phyloP scores from a whole-genome alignment of 2,888 invertebrate genomes.

The Luperina nickerlii region DNA sequence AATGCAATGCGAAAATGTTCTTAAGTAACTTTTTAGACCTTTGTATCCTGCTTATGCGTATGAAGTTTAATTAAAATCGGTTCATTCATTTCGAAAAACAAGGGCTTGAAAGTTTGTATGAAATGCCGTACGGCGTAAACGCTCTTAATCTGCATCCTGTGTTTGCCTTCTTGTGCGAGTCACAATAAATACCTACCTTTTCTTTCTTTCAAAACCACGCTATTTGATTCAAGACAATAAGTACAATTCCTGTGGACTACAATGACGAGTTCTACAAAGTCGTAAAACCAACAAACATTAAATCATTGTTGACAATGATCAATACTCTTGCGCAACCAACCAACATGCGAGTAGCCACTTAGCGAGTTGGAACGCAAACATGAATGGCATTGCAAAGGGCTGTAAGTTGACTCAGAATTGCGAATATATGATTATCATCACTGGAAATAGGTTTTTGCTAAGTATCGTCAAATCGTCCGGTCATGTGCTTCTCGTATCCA shows the following conservation, averaged over 20 bases:
- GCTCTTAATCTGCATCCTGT: background rate
- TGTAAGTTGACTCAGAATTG: background rate
- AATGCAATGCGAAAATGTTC: too few species aligned
- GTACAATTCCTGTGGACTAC: background rate
- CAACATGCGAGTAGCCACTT: constrained; percentile 54
- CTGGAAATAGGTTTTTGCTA: background rate
- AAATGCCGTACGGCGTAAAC: too few species aligned
- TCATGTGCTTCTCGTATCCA: background rate
- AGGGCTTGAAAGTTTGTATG: too few species aligned
- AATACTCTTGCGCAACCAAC: constrained; percentile 41
- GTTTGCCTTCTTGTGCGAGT: background rate
- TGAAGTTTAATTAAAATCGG: too few species aligned
- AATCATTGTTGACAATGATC: constrained; percentile 45
- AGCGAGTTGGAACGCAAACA: constrained; percentile 39
- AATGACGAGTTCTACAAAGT: constrained; percentile 17
- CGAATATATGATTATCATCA: background rate
- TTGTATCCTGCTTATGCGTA: too few species aligned
- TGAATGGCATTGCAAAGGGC: constrained; percentile 46
- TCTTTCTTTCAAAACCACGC: background rate
- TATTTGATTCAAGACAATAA: constrained; percentile 14
- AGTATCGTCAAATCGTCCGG: background rate
- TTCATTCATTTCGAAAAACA: too few species aligned
- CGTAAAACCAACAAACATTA: constrained; percentile 44
- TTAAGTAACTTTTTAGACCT: too few species aligned
- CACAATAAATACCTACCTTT: background rate